These are phyloP conservation scores for Charina bottae DNA, from an alignment of 2,113 vertebrate genomes.

Conservation along the genomic window DNA sequence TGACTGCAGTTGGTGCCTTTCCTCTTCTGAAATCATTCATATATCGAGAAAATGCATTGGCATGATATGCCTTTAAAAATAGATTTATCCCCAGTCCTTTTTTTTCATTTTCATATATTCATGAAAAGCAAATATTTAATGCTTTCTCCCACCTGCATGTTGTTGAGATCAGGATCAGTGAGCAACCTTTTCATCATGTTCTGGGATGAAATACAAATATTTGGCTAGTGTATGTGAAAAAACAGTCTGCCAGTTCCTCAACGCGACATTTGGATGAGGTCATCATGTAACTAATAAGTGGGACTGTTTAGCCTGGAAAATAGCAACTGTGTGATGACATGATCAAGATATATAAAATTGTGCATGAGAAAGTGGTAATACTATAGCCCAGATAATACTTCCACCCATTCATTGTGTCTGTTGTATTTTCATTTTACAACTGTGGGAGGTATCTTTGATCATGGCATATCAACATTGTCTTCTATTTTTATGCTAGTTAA, in stretches of 20 bases:
- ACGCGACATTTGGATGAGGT: neutral
- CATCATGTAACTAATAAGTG: neutral
- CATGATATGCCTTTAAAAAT: neutral
- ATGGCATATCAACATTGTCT: neutral
- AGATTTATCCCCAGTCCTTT: neutral
- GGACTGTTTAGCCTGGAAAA: neutral
- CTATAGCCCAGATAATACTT: neutral
- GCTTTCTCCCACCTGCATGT: neutral
- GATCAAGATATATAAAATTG: neutral
- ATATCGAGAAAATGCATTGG: neutral
- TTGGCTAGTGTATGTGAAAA: conserved; percentile 1
- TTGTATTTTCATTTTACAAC: neutral
- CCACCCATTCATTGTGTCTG: neutral
- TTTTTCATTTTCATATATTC: neutral
- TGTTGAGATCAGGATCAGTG: neutral
- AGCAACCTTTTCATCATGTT: neutral
- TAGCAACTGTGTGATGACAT: neutral
- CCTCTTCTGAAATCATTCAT: neutral
- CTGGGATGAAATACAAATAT: conserved; percentile 6
- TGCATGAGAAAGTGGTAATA: neutral
- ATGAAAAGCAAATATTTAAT: neutral
- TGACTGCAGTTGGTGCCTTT: neutral
- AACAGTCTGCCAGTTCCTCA: neutral
- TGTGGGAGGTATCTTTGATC: neutral
- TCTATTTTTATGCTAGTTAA: neutral